Conservation (phyloP, 2,113 vertebrate genomes). For the Odocoileus virginianus region DNA sequence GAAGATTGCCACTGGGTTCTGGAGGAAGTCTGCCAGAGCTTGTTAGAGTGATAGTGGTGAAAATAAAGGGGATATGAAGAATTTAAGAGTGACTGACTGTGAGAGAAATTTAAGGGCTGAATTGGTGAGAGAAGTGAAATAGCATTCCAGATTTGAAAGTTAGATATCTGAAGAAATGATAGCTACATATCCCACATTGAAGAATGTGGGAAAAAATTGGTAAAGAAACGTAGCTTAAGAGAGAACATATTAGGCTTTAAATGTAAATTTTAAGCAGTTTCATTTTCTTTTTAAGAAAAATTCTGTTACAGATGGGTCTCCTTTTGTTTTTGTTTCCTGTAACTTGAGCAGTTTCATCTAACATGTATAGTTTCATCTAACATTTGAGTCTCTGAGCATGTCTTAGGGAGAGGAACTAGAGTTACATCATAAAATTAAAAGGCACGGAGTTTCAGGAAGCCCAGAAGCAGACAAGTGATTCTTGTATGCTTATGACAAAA, state of each 20-base stretch:
- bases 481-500: not conserved
- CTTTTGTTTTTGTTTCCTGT: constrained; percentile 34
- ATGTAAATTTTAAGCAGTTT: constrained; percentile 18
- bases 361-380: not conserved
- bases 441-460: not conserved
- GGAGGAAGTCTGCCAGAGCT: not conserved
- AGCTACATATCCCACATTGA: not conserved
- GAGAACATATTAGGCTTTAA: constrained; percentile 9
- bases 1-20: not conserved
- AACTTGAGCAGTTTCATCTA: not conserved
- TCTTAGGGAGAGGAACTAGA: constrained; percentile 2
- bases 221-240: not conserved
- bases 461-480: constrained; percentile 28
- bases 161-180: constrained; percentile 14
- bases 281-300: not conserved
- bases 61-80: not conserved
- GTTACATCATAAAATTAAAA: constrained; percentile 14
- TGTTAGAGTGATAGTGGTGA: not conserved
- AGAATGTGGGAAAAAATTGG: not conserved
- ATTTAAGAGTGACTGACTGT: not conserved
- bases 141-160: not conserved
- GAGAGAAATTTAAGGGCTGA: not conserved
- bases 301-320: not conserved
- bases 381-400: constrained; percentile 4
- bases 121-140: not conserved